Evolutionary conservation across 1,140 invertebrate genomes (phyloP).

Genomic region (Drosophila orosa): DNA sequence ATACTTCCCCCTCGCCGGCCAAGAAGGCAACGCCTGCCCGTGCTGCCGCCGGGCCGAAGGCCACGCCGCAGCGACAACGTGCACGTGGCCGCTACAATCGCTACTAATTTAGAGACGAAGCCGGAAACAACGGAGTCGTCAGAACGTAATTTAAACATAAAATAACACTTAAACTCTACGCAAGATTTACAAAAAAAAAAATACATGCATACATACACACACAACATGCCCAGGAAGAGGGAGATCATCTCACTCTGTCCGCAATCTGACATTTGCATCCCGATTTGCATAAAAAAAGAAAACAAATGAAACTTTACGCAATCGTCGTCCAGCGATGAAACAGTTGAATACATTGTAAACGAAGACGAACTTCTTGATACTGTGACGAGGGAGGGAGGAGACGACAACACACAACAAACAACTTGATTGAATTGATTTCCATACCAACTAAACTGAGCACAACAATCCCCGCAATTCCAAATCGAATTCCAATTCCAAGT

Average conservation of each 20-base stretch:
- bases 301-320: constrained; percentile 26
- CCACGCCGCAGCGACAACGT: constrained; percentile 75
- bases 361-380: constrained; percentile 31
- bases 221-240: constrained; percentile 24
- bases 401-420: constrained; percentile 9
- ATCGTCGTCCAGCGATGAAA: constrained; percentile 24
- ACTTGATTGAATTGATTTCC: constrained; percentile 31
- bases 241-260: constrained; percentile 1
- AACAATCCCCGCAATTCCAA: background rate
- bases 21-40: constrained; percentile 73
- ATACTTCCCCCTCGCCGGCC: constrained; percentile 57
- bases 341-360: constrained; percentile 45
- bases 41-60: constrained; percentile 57
- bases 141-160: constrained; percentile 40
- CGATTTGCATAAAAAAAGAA: constrained; percentile 30
- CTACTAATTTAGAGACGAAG: constrained; percentile 53
- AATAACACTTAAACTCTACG: constrained; percentile 54
- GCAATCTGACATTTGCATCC: constrained; percentile 44
- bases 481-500: constrained; percentile 4
- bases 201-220: constrained; percentile 25
- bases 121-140: constrained; percentile 1
- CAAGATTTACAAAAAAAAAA: background rate
- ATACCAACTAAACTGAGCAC: constrained; percentile 8
- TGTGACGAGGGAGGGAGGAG: constrained; percentile 25
- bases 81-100: constrained; percentile 81